Evolutionary conservation across 2,113 vertebrate species (phyloP), one percentile per base, ranked within the genome.

Genomic region (Odocoileus hemionus): DNA sequence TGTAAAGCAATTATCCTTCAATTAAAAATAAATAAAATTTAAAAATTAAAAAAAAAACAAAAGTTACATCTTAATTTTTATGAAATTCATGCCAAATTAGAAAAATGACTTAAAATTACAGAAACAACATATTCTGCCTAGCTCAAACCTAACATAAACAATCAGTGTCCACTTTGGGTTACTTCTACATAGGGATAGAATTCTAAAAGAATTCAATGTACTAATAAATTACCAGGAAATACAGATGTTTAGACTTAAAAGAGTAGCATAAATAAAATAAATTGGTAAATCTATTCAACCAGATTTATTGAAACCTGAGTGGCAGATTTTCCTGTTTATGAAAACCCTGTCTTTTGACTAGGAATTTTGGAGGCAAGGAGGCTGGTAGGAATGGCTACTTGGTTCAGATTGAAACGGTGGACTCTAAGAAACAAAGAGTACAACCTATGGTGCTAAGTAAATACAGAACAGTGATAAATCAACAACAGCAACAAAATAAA

Each of bases 21-120:
- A 36, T 36, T 36, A 36, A 36, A 36, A 36, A 36, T 36, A 36
- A 36, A 36, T 36, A 36, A 36, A 36, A 36, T 36, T 36, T 36
- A 36, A 36, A 36, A 36, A 36, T 36, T 36, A 36, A 36, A 36
- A 36, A 36, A n/a, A n/a, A n/a, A n/a, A n/a, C n/a, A n/a, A n/a
- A 86, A 94, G 60, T 85, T 33, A 84, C 1, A 84, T 5, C 14
- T 67, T 45, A 55, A 74, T 70, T 85, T 78, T 33, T 67, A 36
- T 12, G 70, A 88, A 90, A 86, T 86, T 70, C 26, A 83, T 7
- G 86, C 7, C 64, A 85, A 67, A 60, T 58, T 92, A 86, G 50
- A 96, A 90, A 94, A 90, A 97, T 47, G 1, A 76, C 54, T 85
- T 93, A 74, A 89, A 86, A 89, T 67, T 85, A 95, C 79, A 8